Evolutionary conservation across 2,888 invertebrate species (phyloP).

Genomic region (Tigriopus californicus): DNA sequence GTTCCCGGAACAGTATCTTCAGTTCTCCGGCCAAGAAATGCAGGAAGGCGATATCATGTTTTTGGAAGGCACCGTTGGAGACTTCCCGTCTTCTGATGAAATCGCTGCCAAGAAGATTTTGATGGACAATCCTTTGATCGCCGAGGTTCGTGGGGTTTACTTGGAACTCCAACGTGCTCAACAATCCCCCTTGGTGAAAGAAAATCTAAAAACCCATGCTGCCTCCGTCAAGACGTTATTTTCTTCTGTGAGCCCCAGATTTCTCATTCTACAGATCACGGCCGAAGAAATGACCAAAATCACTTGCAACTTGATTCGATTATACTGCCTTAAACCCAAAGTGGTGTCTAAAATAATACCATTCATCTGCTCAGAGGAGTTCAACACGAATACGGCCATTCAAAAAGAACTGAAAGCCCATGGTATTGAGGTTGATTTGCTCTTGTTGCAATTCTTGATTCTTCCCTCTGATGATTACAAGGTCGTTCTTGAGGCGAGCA

Average conservation of each 20-base stretch:
- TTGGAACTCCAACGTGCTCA: not conserved
- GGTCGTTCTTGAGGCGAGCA: too few species aligned
- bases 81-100: not conserved
- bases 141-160: not conserved
- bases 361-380: too few species aligned
- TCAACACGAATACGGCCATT: too few species aligned
- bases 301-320: not conserved
- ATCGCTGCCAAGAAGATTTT: constrained; percentile 7
- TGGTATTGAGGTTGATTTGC: too few species aligned
- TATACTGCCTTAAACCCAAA: not conserved
- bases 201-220: not conserved
- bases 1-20: not conserved
- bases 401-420: too few species aligned
- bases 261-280: not conserved
- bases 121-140: constrained; percentile 3
- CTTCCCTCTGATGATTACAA: too few species aligned
- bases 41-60: constrained; percentile 9
- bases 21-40: not conserved
- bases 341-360: too few species aligned
- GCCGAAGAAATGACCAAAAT: not conserved
- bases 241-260: not conserved
- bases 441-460: too few species aligned
- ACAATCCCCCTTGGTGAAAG: not conserved
- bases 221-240: not conserved
- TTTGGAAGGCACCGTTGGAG: not conserved